Percentiles rank a stretch among this genome's conserved stretches.
These are phyloP conservation scores for Charadrius vociferus DNA, from an alignment of 2,113 vertebrate genomes.

Conservation along the genomic window DNA sequence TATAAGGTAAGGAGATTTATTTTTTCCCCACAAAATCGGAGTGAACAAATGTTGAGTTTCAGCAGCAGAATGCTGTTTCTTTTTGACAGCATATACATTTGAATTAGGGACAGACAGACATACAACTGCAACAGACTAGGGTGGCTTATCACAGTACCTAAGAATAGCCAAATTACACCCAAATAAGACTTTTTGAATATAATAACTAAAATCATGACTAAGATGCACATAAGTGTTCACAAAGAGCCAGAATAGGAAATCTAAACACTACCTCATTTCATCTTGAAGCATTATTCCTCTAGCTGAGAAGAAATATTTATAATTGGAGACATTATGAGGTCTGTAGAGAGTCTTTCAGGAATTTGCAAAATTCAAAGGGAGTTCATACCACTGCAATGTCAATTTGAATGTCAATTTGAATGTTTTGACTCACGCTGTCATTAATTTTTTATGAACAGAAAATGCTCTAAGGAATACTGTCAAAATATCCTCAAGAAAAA, in stretches of 20 bases:
- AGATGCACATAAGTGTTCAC: neutral
- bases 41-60: neutral
- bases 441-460: neutral
- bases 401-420: neutral
- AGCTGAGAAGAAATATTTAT: neutral
- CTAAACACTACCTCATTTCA: neutral
- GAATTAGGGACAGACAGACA: neutral
- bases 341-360: neutral
- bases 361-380: neutral
- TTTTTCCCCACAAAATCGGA: neutral
- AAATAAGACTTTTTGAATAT: neutral
- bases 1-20: neutral
- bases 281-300: neutral
- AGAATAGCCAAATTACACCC: neutral
- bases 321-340: neutral
- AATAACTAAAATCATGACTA: neutral
- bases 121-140: neutral
- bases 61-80: neutral
- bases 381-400: neutral
- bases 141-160: neutral
- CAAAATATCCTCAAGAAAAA: slow-evolving; percentile 2
- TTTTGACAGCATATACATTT: neutral
- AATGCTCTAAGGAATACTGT: neutral
- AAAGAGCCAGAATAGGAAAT: neutral
- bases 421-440: neutral